A percentile compares a stretch with the other conserved stretches of the same genome.
Evolutionary conservation across 2,888 invertebrate genomes (phyloP).

Genomic region (Tineola bisselliella): DNA sequence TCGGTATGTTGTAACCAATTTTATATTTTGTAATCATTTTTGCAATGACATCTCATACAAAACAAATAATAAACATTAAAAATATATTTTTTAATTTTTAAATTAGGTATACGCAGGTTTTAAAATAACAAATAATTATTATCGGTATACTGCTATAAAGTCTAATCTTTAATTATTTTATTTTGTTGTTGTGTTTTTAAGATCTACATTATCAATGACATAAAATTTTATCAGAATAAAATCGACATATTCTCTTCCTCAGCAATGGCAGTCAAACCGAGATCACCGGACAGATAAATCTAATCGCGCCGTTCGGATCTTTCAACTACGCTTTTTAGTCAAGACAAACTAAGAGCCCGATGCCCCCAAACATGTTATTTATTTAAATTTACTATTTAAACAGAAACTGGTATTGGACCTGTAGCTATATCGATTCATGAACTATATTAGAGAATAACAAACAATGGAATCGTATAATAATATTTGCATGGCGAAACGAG

Average conservation of each 20-base stretch:
- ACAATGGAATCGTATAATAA: background rate
- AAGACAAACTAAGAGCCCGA: constrained; percentile 39
- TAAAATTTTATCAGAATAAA: constrained; percentile 22
- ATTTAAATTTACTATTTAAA: constrained; percentile 51
- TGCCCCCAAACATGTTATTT: constrained; percentile 40
- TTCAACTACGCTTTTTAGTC: constrained; percentile 40
- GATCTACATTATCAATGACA: background rate
- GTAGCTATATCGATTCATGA: background rate
- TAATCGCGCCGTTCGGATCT: constrained; percentile 43
- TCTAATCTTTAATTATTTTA: background rate
- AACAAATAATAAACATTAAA: too few species aligned
- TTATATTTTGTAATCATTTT: background rate
- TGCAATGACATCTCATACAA: background rate
- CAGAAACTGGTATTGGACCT: constrained; percentile 32
- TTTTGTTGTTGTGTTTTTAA: background rate
- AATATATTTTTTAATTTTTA: too few species aligned
- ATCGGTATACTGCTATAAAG: background rate
- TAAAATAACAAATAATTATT: too few species aligned
- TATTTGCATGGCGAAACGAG: background rate
- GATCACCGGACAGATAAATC: constrained; percentile 47
- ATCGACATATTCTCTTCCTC: constrained; percentile 36
- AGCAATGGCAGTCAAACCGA: constrained; percentile 40
- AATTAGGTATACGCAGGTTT: too few species aligned
- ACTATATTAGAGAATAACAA: constrained; percentile 21
- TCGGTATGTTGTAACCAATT: constrained; percentile 17